Base-by-base conservation (phyloP, 2,797 vertebrate genomes). In the Malurus leucopterus region DNA sequence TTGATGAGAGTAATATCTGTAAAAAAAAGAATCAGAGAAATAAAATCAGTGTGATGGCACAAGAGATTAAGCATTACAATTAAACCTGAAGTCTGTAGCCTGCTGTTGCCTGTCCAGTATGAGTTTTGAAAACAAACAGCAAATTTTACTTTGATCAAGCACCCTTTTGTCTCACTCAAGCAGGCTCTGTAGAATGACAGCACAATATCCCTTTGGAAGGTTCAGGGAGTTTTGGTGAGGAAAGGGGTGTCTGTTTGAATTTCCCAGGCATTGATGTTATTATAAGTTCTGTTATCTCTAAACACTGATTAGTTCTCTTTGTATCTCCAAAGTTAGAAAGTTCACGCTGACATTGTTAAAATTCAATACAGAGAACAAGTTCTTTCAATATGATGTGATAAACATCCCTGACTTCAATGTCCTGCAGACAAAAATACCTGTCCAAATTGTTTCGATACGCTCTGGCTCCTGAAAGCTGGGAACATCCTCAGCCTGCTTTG, bases 371-470 rank as follows among this genome's bases (percentile, higher is more conserved):
- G 43, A 51, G 47, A 81, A 67, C 21, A 51, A 58, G 44, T 62
- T 91, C 30, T 61, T 75, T 70, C 70, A 54, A 8, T 61, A 15
- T 20, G 38, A 54, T 62, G 68, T 2, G 2, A 68, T 54, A 84
- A 92, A 78, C 50, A 67, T 58, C 83, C 73, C 70, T 76, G 73
- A 50, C 68, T 67, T 61, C 77, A 27, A 2, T 19, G 61, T 76
- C 89, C 87, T 73, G 65, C 40, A 13, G 72, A 87, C 59, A 76
- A 84, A 81, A 94, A 40, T 54, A 57, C 29, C 76, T 59, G 54
- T 26, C 54, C 11, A 2, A 49, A 26, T 59, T 69, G 63, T 63
- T 92, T 89, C 26, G 59, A 3, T 47, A 20, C 20, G 46, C 64
- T 85, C 44, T 74, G 70, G 29, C 59, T 84, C 6, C 63, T 44